phyloP scores from a whole-genome alignment of 1,140 invertebrate species.

The Triops cancriformis region DNA sequence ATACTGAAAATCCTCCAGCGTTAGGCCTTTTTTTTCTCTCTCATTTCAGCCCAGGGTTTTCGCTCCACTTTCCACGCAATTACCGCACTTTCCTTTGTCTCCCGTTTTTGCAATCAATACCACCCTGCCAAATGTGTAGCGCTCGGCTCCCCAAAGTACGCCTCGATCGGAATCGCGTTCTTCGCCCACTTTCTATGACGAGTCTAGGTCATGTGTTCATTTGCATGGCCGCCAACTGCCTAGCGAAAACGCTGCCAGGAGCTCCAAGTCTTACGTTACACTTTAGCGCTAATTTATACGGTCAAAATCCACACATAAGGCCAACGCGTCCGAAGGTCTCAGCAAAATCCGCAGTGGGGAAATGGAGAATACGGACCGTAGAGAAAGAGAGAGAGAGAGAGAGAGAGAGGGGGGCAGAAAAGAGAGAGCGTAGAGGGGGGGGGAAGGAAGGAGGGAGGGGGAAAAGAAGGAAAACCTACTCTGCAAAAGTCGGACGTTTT shows the following conservation, averaged over 20 bases:
- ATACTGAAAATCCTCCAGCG: too few relatives aligned
- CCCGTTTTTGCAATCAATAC: background rate
- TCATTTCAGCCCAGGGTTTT: too few relatives aligned
- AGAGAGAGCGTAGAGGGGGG: background rate
- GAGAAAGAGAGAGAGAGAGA: background rate
- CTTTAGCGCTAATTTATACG: slow-evolving; percentile 10
- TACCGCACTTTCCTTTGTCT: background rate
- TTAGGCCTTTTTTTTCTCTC: too few relatives aligned
- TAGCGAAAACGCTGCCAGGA: background rate
- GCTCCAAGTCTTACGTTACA: background rate
- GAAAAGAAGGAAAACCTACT: background rate
- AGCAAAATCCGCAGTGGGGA: background rate
- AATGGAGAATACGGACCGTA: background rate
- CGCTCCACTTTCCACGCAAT: too few relatives aligned
- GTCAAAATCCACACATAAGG: slow-evolving; percentile 10
- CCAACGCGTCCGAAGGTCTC: background rate
- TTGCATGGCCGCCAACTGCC: background rate
- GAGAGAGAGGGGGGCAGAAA: background rate
- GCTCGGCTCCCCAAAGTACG: background rate
- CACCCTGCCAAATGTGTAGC: background rate
- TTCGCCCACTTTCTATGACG: background rate
- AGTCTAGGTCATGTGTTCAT: background rate
- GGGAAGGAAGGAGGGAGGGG: background rate
- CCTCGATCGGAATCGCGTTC: too few relatives aligned
- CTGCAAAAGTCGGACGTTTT: slow-evolving; percentile 10